phyloP scores from a whole-genome alignment of 2,888 invertebrate genomes.

The Lasius platythorax region DNA sequence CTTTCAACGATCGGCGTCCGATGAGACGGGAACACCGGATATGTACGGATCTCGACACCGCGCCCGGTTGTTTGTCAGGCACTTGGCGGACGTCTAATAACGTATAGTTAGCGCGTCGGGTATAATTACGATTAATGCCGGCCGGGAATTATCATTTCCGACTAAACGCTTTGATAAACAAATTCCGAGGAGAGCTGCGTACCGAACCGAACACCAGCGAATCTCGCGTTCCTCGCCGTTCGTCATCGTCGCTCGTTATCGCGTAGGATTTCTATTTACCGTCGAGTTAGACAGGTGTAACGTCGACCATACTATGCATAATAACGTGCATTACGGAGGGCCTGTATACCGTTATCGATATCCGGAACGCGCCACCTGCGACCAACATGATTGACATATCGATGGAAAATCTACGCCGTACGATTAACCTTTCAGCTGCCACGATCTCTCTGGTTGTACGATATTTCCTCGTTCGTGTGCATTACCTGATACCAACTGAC shows the following conservation, averaged over 20 bases:
- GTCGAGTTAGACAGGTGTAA: constrained; percentile 74
- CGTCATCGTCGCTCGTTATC: constrained; percentile 71
- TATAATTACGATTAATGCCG: constrained; percentile 81
- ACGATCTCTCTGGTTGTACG: background rate
- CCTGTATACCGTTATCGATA: constrained; percentile 72
- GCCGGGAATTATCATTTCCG: constrained; percentile 75
- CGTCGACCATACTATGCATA: constrained; percentile 67
- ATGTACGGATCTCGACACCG: constrained; percentile 26
- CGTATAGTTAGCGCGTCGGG: constrained; percentile 77
- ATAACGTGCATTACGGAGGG: constrained; percentile 18
- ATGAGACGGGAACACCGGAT: constrained; percentile 57
- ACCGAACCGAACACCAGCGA: constrained; percentile 51
- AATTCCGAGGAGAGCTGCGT: constrained; percentile 58
- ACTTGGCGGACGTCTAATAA: constrained; percentile 78
- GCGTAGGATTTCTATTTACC: constrained; percentile 73
- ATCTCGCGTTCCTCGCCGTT: constrained; percentile 55
- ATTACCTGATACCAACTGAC: constrained; percentile 19
- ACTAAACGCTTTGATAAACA: constrained; percentile 77
- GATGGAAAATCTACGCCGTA: constrained; percentile 46
- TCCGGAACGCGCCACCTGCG: constrained; percentile 61
- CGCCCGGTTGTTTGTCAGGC: constrained; percentile 76
- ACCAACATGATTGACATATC: constrained; percentile 69
- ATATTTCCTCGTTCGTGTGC: constrained; percentile 27
- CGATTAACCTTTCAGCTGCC: constrained; percentile 59
- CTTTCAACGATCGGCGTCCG: constrained; percentile 28